Conservation (phyloP, 1,140 invertebrate genomes). For the Ooceraea biroi region DNA sequence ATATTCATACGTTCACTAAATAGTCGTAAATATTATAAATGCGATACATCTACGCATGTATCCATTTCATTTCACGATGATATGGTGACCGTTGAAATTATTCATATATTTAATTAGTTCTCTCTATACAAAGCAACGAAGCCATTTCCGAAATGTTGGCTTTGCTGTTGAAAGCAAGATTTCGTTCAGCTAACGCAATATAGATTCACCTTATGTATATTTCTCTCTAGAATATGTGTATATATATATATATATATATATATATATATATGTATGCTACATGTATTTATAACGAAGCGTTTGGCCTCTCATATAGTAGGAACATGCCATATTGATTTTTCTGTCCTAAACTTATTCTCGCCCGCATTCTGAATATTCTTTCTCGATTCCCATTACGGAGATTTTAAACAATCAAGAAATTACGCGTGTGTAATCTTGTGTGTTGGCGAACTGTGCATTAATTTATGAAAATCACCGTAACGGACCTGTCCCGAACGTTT, state of each 20-base stretch:
- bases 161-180: too few relatives aligned
- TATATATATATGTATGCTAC: background rate
- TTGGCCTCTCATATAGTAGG: background rate
- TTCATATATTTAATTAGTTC: too few relatives aligned
- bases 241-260: background rate
- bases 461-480: background rate
- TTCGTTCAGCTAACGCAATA: too few relatives aligned
- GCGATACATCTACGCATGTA: too few relatives aligned
- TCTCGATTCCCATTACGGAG: background rate
- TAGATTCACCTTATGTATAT: too few relatives aligned
- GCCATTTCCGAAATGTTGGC: too few relatives aligned
- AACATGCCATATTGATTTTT: conserved; percentile 43
- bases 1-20: background rate
- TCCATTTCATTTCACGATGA: too few relatives aligned
- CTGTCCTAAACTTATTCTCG: conserved; percentile 32
- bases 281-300: conserved; percentile 18
- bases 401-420: background rate
- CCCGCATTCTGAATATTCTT: background rate
- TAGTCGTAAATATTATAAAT: too few relatives aligned
- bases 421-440: background rate
- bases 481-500: background rate
- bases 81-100: too few relatives aligned
- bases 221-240: background rate
- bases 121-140: too few relatives aligned
- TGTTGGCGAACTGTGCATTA: background rate